A percentile compares a stretch with the other conserved stretches of the same genome.
Evolutionary conservation across 2,113 vertebrate species (phyloP).

Genomic region (Chiloscyllium plagiosum): DNA sequence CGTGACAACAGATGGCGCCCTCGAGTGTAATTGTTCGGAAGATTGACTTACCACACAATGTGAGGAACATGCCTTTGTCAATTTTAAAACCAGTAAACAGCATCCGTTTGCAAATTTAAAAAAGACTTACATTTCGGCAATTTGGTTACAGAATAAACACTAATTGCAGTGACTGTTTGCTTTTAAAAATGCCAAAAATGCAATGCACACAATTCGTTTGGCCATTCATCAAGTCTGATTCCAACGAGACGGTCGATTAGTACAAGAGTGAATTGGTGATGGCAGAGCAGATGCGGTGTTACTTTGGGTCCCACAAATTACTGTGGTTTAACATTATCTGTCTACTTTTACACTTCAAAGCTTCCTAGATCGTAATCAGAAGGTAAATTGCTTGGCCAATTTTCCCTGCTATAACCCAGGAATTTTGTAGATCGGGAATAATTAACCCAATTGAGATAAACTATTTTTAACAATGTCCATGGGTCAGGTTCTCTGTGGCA

Average conservation of each 20-base stretch:
- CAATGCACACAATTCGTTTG: not conserved
- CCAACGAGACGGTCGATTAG: too few relatives aligned
- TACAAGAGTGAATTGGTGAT: not conserved
- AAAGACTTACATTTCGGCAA: not conserved
- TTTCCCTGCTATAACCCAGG: not conserved
- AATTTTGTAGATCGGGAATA: not conserved
- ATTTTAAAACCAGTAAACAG: not conserved
- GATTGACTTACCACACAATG: not conserved
- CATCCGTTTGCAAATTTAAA: not conserved
- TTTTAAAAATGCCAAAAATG: not conserved
- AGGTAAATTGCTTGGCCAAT: not conserved
- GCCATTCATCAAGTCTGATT: not conserved
- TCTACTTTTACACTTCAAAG: not conserved
- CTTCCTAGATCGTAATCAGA: not conserved
- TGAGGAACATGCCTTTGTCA: not conserved
- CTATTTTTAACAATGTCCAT: not conserved
- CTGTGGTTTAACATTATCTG: not conserved
- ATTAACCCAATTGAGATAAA: not conserved
- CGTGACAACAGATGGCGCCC: conserved; percentile 14
- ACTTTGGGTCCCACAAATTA: not conserved
- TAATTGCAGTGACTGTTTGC: not conserved
- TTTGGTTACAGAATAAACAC: not conserved
- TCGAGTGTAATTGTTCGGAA: not conserved
- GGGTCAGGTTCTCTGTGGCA: not conserved
- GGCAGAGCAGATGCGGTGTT: not conserved